Base-by-base conservation (phyloP, 2,888 invertebrate species). In the Cylindroiulus punctatus region DNA sequence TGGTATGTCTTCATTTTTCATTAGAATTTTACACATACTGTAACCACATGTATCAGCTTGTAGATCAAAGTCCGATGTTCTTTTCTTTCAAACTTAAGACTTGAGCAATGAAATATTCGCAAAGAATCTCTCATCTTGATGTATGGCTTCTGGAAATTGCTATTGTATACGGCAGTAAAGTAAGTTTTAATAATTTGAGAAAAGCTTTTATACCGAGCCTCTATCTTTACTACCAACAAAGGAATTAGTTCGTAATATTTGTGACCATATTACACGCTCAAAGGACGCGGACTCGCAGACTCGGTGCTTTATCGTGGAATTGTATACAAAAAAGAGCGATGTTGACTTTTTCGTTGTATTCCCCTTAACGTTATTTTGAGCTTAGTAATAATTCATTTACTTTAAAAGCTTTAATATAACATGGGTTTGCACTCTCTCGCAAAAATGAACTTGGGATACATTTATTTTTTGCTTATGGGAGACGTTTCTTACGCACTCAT, bases 301-400 rank as follows among this genome's bases (percentile, higher is more conserved):
- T 76, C 30, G 76, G 26, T 76, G 30, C 76, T 76, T 76, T 76
- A 26, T 76, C 12, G 30, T 30, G 76, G 76, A 26, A 76, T 14
- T 30, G 57, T 57, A 57, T 57, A 57, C 57, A 22, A 22, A 57
- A 47, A 76, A 26, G 76, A 76, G 26, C 30, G 76, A 76, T 76
- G 76, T 76, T 76, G 76, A 76, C 76, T 76, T 76, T 76, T 76
- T 30, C 76, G 76, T 76, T 76, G 22, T 76, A 76, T 76, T 30
- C 76, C 26, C 76, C 76, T 76, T 76, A 76, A 76, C 76, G 26
- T 76, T 76, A 22, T 76, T 76, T 76, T 26, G 76, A 30, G 76
- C 76, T 76, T 76, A 76, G 76, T 76, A 76, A 76, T 76, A 76
- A 76, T 76, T 76, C 76, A 76, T 76, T 76, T 76, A 76, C 76